These are phyloP conservation scores for Muscicapa adusta DNA, from an alignment of 2,113 vertebrate genomes.

Conservation along the genomic window DNA sequence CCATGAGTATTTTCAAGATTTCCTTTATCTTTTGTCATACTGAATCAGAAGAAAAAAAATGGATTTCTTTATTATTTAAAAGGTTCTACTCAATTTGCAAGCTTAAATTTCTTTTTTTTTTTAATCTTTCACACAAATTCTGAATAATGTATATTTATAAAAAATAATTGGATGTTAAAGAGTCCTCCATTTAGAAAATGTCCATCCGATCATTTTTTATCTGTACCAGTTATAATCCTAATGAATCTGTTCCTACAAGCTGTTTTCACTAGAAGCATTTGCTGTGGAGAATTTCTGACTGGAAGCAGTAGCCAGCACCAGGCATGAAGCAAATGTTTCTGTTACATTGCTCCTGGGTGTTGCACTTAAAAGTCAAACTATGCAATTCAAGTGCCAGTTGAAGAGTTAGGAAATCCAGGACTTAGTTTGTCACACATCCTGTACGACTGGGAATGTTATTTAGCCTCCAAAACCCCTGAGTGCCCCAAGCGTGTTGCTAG, in stretches of 20 bases:
- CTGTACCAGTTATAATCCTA: background rate
- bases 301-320: background rate
- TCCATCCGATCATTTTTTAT: background rate
- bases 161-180: background rate
- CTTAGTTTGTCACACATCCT: background rate
- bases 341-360: background rate
- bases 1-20: background rate
- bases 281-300: background rate
- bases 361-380: background rate
- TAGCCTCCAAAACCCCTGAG: background rate
- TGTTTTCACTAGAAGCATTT: background rate
- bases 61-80: background rate
- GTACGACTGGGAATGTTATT: background rate
- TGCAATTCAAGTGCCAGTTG: background rate
- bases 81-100: background rate
- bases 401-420: background rate
- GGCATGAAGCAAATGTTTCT: background rate
- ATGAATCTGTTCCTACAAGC: background rate
- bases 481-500: background rate
- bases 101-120: background rate
- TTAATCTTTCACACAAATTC: background rate
- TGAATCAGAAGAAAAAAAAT: background rate
- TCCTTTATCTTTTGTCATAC: background rate
- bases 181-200: background rate
- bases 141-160: background rate